Evolutionary conservation across 2,113 vertebrate species (phyloP), one percentile per base, ranked within the genome.

Genomic region (Clupea harengus): DNA sequence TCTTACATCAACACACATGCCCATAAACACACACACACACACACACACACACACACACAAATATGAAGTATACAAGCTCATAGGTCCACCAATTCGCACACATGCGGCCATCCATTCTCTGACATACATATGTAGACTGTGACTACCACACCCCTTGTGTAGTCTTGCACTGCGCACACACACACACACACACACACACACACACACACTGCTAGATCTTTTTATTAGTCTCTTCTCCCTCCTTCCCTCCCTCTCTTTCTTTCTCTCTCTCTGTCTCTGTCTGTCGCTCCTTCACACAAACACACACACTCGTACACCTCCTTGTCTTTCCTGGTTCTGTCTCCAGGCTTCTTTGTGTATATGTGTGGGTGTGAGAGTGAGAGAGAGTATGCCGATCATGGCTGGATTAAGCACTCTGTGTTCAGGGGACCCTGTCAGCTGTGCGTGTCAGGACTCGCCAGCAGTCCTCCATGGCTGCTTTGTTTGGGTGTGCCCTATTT

Each of bases 1-100:
- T 84, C 86, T 80, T 1, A 78, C 87, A 87, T 89, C 84, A 91
- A 84, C 89, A 85, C 78, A 7, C 10, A 22, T 64, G 20, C 18
- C 86, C 86, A 82, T 83, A 47, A 75, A 82, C 83, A 67, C 81
- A 83, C 25, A 22, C 83, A 83, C 75, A 88, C 88, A 86, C 78
- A 7, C 10, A n/a, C 75, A 25, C 18, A 87, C 86, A 81, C 85
- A 45, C 82, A 81, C 83, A 57, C 80, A 83, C 64, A 72, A 7
- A 28, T 2, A 72, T 22, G 6, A 57, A 4, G 20, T 57, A 22
- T 4, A 57, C 46, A 47, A 47, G 46, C 46, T 47, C 6, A 47
- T 6, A 47, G 46, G 46, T 10, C 46, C 10, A 47, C 46, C 46
- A 47, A 47, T 39, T 39, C 2, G 39, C 39, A 39, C 39, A 39